Conservation (phyloP, 2,888 invertebrate genomes). For the Acleris emargana region DNA sequence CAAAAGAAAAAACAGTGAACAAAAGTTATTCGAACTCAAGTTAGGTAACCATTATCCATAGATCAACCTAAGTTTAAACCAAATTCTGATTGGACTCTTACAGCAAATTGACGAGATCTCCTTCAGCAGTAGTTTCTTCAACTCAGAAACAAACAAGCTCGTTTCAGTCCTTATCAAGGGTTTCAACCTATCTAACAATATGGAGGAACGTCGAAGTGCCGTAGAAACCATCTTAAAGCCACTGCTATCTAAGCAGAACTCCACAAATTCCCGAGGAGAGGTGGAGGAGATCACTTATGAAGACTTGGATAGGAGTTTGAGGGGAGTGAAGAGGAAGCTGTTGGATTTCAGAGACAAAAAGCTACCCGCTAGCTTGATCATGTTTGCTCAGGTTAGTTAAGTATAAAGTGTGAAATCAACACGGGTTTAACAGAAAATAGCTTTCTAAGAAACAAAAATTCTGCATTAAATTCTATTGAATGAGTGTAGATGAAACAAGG, state of each 20-base stretch:
- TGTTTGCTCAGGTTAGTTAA: slow-evolving; percentile 89
- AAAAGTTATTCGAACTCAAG: no score
- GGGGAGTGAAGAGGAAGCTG: slow-evolving; percentile 55
- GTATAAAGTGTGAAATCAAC: no score
- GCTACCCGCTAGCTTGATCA: slow-evolving; percentile 90
- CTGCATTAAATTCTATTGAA: no score
- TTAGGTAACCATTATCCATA: no score
- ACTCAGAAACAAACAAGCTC: slow-evolving; percentile 93
- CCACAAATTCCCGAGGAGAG: slow-evolving; percentile 51
- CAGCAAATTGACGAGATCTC: slow-evolving; percentile 94
- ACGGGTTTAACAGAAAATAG: no score
- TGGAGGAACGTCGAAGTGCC: slow-evolving; percentile 75
- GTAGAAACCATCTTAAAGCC: slow-evolving; percentile 79
- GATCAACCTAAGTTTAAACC: no score
- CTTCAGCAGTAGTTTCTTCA: slow-evolving; percentile 93
- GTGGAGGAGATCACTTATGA: slow-evolving; percentile 44
- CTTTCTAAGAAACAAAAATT: no score
- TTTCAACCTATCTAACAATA: slow-evolving; percentile 91
- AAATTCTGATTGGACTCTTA: slow-evolving; percentile 39
- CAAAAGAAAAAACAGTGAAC: no score
- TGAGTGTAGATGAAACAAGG: no score
- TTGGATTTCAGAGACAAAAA: slow-evolving; percentile 89
- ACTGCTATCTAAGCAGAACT: slow-evolving; percentile 75
- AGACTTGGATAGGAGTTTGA: slow-evolving; percentile 50
- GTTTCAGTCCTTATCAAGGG: slow-evolving; percentile 92